Base-by-base conservation (phyloP, 2,888 invertebrate species). In the Andrena marginata region DNA sequence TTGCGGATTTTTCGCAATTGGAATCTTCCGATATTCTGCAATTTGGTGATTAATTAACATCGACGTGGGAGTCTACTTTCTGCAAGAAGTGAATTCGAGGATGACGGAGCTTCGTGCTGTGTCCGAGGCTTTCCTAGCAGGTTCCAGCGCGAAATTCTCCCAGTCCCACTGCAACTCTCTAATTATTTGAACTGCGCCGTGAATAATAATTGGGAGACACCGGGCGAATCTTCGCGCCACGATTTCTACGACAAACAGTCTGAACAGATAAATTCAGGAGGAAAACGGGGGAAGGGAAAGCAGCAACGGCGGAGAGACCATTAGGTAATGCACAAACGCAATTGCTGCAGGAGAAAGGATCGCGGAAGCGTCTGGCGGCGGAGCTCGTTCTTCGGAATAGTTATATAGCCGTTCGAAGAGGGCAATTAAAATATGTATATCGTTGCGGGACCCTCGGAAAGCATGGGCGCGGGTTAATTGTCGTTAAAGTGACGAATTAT, bases 301-400 rank as follows among this genome's bases (percentile, higher is more conserved):
- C 35, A 35, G 0, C 26, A 20, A 35, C 13, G 26, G 42, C 2
- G 35, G n/a, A 65, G 23, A 13, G 4, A 31, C 2, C 2, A 31
- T 78, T 77, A 67, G 62, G 67, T 72, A 78, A 77, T 26, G 48
- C 2, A 35, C 13, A 42, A 72, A 56, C 71, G 80, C 31, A 65
- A 70, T 51, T 1, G 42, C 26, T 51, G 42, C 5, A 13, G 26
- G 71, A 62, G 67, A 77, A 77, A 77, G 67, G 71, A 68, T 63
- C 13, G 80, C 80, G 78, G 63, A 77, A 78, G 49, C 35, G 33
- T 6, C 7, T n/a, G 33, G n/a, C 49, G 13, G 26, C 10, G 13
- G 26, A 10, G 20, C 42, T 42, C 42, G 42, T n/a, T 7, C 29
- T n/a, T 48, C 26, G n/a, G 10, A 13, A 65, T 33, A 23, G 0